Evolutionary conservation across 2,113 vertebrate genomes (phyloP).

Genomic region (Crocuta crocuta): DNA sequence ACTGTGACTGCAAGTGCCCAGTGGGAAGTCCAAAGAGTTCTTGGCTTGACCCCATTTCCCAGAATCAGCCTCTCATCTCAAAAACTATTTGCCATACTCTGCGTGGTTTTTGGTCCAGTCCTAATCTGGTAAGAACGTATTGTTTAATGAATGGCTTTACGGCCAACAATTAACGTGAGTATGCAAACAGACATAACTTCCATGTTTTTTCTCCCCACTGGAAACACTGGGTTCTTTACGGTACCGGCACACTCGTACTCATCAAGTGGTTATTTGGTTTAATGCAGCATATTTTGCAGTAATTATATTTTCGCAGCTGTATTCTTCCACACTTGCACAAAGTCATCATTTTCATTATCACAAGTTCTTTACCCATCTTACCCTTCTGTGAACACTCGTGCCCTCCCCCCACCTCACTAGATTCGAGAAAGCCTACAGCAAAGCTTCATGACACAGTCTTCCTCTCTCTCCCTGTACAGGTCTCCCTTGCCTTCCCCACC

Average conservation of each 20-base stretch:
- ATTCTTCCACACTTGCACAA: slow-evolving; percentile 72
- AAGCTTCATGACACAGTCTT: neutral
- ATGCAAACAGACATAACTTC: slow-evolving; percentile 77
- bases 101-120: slow-evolving; percentile 41
- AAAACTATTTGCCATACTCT: neutral
- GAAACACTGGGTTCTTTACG: slow-evolving; percentile 79
- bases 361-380: slow-evolving; percentile 74
- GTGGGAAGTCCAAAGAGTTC: neutral
- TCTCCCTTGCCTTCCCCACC: neutral
- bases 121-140: slow-evolving; percentile 74
- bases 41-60: neutral
- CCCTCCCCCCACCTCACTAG: neutral
- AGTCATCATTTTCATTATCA: slow-evolving; percentile 75
- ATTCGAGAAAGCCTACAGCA: slow-evolving; percentile 13
- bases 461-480: neutral
- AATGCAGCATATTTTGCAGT: slow-evolving; percentile 61
- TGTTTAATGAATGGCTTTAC: slow-evolving; percentile 84
- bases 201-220: slow-evolving; percentile 76
- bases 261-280: slow-evolving; percentile 77
- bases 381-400: neutral
- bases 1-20: neutral
- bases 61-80: neutral
- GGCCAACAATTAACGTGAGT: slow-evolving; percentile 81
- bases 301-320: slow-evolving; percentile 77
- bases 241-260: slow-evolving; percentile 75